A percentile compares a stretch with the other conserved stretches of the same genome.
These are phyloP conservation scores for Phasianus colchicus DNA, from an alignment of 2,113 vertebrate species.

Conservation along the genomic window DNA sequence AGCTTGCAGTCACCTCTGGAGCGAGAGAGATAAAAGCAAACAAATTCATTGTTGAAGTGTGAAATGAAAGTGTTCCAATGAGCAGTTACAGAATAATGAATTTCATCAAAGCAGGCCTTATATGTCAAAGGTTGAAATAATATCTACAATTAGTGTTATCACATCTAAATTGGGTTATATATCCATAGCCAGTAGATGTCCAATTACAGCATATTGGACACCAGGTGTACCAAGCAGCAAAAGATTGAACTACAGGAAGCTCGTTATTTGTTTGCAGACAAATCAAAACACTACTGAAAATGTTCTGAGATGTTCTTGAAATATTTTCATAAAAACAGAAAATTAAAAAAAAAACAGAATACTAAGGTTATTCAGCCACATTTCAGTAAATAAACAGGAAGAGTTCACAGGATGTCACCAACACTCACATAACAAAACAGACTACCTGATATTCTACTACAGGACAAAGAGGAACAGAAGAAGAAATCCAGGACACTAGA, in stretches of 20 bases:
- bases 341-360: background rate
- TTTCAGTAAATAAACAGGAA: background rate
- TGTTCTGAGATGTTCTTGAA: background rate
- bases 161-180: background rate
- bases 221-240: background rate
- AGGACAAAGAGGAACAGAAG: background rate
- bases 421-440: background rate
- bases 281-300: background rate
- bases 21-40: background rate
- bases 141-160: no score
- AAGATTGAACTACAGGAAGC: background rate
- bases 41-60: background rate
- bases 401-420: background rate
- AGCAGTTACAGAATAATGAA: background rate
- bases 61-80: background rate
- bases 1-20: background rate
- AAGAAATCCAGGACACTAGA: background rate
- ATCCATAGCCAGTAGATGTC: background rate
- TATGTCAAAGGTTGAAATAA: background rate
- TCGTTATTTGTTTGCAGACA: rapidly evolving
- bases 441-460: background rate
- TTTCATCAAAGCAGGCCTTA: background rate
- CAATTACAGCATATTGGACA: background rate
- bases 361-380: rapidly evolving
- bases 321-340: background rate